phyloP scores from a whole-genome alignment of 2,113 vertebrate species.

The Marmota flaviventris region DNA sequence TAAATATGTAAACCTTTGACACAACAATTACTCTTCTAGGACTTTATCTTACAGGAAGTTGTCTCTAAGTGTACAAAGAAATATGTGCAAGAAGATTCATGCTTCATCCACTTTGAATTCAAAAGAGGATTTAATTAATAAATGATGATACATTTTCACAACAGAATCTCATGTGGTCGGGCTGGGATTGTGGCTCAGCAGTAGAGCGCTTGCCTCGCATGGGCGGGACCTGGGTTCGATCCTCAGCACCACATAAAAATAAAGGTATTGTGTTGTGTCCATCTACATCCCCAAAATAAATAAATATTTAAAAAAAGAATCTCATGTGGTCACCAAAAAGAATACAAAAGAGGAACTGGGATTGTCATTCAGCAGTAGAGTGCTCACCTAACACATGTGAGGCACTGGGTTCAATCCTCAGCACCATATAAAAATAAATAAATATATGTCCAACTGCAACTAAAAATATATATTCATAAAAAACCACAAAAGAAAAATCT shows the following conservation, averaged over 20 bases:
- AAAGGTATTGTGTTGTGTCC: no score
- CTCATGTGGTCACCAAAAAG: constrained; percentile 40
- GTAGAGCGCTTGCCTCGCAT: no score
- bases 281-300: no score
- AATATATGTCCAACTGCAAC: no score
- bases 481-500: constrained; percentile 13
- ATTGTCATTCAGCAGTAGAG: no score
- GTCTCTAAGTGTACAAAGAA: neutral
- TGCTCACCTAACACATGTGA: no score
- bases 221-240: no score
- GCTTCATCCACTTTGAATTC: neutral
- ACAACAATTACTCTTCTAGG: neutral
- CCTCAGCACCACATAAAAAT: no score
- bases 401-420: no score
- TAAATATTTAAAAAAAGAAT: neutral
- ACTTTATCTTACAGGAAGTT: neutral
- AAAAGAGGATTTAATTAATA: constrained; percentile 30
- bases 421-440: no score
- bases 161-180: neutral
- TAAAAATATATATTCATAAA: no score
- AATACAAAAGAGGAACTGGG: neutral
- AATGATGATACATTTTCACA: neutral
- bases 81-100: neutral
- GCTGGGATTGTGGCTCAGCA: no score
- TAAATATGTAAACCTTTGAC: neutral